Conservation (phyloP, 2,113 vertebrate species). For the Amazona vittata region DNA sequence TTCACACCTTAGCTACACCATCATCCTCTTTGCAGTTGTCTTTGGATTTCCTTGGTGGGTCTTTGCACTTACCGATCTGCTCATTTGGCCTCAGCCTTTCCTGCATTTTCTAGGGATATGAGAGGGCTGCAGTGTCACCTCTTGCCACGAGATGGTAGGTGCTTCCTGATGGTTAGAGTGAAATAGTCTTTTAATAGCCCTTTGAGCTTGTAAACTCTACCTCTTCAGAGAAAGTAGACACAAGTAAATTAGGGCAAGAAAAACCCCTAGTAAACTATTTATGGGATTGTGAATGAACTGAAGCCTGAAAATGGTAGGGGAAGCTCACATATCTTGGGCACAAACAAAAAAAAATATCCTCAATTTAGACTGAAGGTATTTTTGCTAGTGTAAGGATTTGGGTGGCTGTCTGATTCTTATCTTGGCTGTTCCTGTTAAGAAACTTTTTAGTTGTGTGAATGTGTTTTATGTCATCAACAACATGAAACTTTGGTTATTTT, state of each 20-base stretch:
- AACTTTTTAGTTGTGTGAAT: background rate
- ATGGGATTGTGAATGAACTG: background rate
- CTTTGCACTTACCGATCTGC: background rate
- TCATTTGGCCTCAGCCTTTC: background rate
- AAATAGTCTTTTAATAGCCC: background rate
- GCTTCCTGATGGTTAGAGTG: background rate
- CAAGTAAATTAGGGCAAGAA: background rate
- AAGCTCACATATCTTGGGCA: background rate
- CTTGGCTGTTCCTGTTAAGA: background rate
- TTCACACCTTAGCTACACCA: background rate
- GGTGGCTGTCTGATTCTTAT: background rate
- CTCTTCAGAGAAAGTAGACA: background rate
- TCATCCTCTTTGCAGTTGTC: background rate
- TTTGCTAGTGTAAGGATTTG: background rate
- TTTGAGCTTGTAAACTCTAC: background rate
- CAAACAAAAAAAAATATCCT: background rate
- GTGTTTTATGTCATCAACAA: background rate
- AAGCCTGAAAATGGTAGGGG: background rate
- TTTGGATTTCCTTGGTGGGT: background rate
- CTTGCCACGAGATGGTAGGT: constrained; percentile 4
- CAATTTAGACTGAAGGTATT: background rate
- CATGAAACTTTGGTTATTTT: background rate
- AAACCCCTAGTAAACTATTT: background rate
- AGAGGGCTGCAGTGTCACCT: background rate
- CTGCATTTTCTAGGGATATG: background rate